Percentiles rank a stretch among this genome's conserved stretches.
These are phyloP conservation scores for Chrysoperla carnea DNA, from an alignment of 1,140 invertebrate genomes.

Conservation along the genomic window DNA sequence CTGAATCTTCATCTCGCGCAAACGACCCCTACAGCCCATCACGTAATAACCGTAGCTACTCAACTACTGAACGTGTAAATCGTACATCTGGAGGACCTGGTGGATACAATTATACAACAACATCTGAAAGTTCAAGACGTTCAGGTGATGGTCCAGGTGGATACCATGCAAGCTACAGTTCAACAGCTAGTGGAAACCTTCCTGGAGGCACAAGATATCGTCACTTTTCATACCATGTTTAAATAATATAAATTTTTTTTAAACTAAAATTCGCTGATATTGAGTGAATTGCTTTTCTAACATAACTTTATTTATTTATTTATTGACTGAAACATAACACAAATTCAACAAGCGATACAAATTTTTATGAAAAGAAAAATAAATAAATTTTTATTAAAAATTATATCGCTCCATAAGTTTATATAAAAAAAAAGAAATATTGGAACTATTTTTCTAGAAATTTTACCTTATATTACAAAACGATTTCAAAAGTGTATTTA, in stretches of 20 bases:
- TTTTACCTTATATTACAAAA: no score
- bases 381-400: no score
- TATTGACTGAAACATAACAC: no score
- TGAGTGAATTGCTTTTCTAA: background rate
- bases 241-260: conserved; percentile 19
- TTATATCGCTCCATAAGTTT: no score
- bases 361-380: no score
- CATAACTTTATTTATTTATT: background rate
- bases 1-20: conserved; percentile 26
- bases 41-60: conserved; percentile 41
- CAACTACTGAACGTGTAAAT: conserved; percentile 44
- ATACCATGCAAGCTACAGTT: conserved; percentile 58
- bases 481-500: no score
- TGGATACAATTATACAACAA: conserved; percentile 45
- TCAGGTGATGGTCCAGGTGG: conserved; percentile 53
- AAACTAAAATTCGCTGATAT: background rate
- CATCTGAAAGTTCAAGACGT: conserved; percentile 47
- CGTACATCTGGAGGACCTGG: conserved; percentile 41
- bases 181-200: conserved; percentile 51
- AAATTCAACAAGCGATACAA: no score
- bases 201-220: conserved; percentile 64
- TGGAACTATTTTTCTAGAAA: no score
- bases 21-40: conserved; percentile 33
- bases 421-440: no score
- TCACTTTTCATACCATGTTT: conserved; percentile 71